Evolutionary conservation across 1,140 invertebrate genomes (phyloP), one percentile per base, ranked within the genome.

Genomic region (Orchesella cincta): DNA sequence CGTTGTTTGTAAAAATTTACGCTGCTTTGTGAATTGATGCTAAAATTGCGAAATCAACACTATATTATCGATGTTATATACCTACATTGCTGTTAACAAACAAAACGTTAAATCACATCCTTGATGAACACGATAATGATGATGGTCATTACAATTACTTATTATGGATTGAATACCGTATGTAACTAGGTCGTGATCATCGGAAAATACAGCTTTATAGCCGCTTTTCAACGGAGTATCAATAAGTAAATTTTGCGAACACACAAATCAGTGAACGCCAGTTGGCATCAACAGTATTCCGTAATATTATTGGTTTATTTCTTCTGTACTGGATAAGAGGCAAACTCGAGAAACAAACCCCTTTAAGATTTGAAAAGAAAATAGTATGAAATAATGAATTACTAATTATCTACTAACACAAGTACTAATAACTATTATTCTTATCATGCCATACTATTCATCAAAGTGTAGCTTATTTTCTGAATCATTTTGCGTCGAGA

Each of bases 391-490:
- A 67, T 67, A 31, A 33, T 67, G n/a, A 67, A n/a, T n/a, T n/a
- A n/a, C 23, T 33, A n/a, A 31, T 67, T 18, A 67, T 31, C 39
- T 12, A 3, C 62, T 67, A 67, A 33, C 26, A 67, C 33, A 57
- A 46, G 3, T 67, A 33, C 31, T 67, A 67, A 31, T 67, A 57
- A n/a, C 14, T 57, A 67, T 29, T 31, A 67, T 33, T 67, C 62
- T 67, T 67, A 67, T 67, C 31, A 67, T 67, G 62, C 62, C 62
- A 67, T 67, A 67, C 62, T 67, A 23, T 67, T 67, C 62, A 67
- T 67, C 62, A 67, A 67, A 67, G 62, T 67, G 62, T 67, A 67
- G 62, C 62, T 67, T 67, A 67, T 67, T 67, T 67, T 67, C 62
- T 67, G 62, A 67, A 67, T 67, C 62, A 67, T 18, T n/a, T n/a